Conservation (phyloP, 2,888 invertebrate species). For the Drosophila recens region DNA sequence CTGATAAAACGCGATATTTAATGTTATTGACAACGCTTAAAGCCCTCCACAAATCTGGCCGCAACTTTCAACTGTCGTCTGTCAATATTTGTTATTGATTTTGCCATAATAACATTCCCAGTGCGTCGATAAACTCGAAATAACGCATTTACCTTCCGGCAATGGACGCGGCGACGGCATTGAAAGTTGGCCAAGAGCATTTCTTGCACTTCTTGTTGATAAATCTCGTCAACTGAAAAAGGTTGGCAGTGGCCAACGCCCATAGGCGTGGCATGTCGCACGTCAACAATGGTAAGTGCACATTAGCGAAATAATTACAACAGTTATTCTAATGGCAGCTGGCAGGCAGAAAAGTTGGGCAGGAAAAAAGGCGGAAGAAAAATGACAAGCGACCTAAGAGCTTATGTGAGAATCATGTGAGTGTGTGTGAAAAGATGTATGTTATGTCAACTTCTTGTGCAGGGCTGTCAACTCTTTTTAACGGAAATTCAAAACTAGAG, state of each 20-base stretch:
- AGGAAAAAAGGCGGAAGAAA: too few species aligned
- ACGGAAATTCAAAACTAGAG: background rate
- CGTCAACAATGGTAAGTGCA: constrained; percentile 65
- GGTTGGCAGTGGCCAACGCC: background rate
- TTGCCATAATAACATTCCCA: constrained; percentile 75
- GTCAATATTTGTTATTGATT: constrained; percentile 77
- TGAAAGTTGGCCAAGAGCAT: background rate
- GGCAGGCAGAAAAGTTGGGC: constrained; percentile 22
- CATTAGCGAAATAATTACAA: constrained; percentile 71
- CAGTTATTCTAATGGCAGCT: constrained; percentile 55
- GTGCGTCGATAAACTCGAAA: constrained; percentile 75
- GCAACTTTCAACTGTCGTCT: constrained; percentile 37
- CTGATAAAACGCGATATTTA: constrained; percentile 55
- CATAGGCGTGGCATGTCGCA: constrained; percentile 28
- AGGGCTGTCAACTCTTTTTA: constrained; percentile 2
- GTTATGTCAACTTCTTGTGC: background rate
- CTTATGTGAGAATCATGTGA: background rate
- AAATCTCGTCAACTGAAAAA: constrained; percentile 30
- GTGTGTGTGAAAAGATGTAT: background rate
- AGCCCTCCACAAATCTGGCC: constrained; percentile 43
- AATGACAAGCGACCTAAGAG: background rate
- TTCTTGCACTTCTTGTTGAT: constrained; percentile 16
- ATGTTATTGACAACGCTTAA: constrained; percentile 44
- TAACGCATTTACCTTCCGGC: constrained; percentile 74
- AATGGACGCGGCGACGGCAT: constrained; percentile 5